Evolutionary conservation across 2,113 vertebrate genomes (phyloP).

Genomic region (Microcebus murinus): DNA sequence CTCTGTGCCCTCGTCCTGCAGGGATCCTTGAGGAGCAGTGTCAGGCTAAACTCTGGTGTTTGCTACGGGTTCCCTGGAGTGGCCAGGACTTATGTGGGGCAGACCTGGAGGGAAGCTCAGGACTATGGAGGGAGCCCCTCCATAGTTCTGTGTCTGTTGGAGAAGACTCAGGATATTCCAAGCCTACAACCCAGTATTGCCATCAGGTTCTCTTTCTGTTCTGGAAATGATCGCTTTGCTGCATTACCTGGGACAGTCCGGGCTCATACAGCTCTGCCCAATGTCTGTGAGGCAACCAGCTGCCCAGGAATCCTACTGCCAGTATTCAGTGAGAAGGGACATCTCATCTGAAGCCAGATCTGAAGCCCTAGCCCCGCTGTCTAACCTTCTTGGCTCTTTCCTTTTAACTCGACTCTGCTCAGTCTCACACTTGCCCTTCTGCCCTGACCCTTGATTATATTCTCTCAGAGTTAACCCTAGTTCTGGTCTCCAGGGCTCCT

Average conservation of each 20-base stretch:
- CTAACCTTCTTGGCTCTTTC: neutral
- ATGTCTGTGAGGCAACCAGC: neutral
- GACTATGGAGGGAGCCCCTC: neutral
- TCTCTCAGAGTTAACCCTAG: neutral
- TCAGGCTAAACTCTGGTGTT: neutral
- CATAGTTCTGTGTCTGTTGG: neutral
- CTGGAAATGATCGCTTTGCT: neutral
- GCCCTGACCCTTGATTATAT: neutral
- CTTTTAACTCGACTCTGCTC: neutral
- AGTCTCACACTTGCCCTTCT: neutral
- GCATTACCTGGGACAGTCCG: neutral
- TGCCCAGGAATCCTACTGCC: neutral
- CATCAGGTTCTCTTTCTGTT: neutral
- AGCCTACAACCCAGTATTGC: neutral
- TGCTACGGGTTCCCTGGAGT: too few relatives aligned
- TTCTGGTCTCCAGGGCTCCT: neutral
- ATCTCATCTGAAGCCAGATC: neutral
- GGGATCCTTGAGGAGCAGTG: neutral
- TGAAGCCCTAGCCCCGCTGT: neutral
- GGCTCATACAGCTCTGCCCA: neutral
- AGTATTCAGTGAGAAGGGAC: neutral
- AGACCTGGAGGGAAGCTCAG: neutral
- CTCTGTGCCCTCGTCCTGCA: too few relatives aligned
- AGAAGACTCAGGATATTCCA: neutral
- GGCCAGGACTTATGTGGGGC: neutral